Base-by-base conservation (phyloP, 2,113 vertebrate genomes). In the Erpornis zantholeuca region DNA sequence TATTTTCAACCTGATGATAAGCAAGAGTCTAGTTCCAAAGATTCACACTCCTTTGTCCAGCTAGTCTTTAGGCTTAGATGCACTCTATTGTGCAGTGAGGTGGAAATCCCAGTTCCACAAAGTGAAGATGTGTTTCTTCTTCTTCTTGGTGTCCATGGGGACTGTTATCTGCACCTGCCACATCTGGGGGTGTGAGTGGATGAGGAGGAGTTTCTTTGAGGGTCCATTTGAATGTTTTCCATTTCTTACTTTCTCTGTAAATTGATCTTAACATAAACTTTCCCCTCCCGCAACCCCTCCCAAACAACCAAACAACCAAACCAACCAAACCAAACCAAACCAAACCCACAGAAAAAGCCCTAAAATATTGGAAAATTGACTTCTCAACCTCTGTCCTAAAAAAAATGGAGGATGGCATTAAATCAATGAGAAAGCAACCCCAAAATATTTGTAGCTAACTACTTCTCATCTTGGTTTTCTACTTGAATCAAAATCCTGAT, bases 101-200 rank as follows among this genome's bases (percentile, higher is more conserved):
- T 31, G 50, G 10, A 92, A 86, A 66, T 69, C 44, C 33, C 15
- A 29, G 7, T 44, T 85, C 25, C 23, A n/a, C 12, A 38, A 70
- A 73, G 3, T 36, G 45, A 65, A 81, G 6, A 29, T 72, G 11
- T 49, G n/a, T n/a, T n/a, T 11, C 15, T 44, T 64, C 38, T 64
- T 60, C 18, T 15, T 57, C 16, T 19, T 80, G 12, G 15, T 40
- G 20, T 36, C 28, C 61, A 8, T 53, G 16, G 15, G 11, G 11
- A 50, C 5, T 38, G 3, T 14, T n/a, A 45, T 16, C 12, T 54
- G 15, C 50, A 44, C 5, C 38, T 80, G 53, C 10, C 27, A 22
- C 21, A 45, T 35, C 18, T 19, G 4, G 4, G 2, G 2, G 0
- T 20, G 9, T 6, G 13, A 24, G 9, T 3, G 2, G 25, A 13